Evolutionary conservation across 2,113 vertebrate species (phyloP).

Genomic region (Pelusios castaneus): DNA sequence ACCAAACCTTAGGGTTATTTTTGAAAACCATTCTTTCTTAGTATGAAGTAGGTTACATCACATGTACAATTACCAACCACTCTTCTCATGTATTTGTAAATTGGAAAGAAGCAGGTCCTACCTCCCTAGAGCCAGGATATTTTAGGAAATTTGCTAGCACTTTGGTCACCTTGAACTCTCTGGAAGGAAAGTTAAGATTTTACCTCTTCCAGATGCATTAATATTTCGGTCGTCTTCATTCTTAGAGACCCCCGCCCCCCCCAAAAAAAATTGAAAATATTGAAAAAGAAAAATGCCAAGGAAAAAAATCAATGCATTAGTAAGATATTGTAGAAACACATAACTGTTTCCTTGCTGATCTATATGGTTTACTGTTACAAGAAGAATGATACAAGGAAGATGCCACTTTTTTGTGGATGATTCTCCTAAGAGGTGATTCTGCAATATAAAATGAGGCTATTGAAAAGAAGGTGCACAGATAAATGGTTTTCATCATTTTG

Average conservation of each 20-base stretch:
- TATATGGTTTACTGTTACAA: not conserved
- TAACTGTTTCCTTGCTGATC: not conserved
- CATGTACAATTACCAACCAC: not conserved
- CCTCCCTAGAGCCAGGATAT: not conserved
- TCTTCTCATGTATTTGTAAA: not conserved
- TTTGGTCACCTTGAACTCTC: not conserved
- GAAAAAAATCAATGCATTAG: not conserved
- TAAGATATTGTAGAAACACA: not conserved
- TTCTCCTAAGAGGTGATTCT: not conserved
- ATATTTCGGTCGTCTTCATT: not conserved
- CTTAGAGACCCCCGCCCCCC: too few species aligned
- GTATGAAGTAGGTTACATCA: fast-evolving
- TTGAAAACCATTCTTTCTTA: not conserved
- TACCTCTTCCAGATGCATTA: not conserved
- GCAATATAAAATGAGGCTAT: not conserved
- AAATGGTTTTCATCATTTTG: constrained; percentile 12
- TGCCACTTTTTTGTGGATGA: not conserved
- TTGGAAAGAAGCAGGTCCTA: not conserved
- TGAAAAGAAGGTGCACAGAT: not conserved
- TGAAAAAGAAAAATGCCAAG: not conserved
- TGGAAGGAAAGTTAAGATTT: not conserved
- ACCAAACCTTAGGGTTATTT: not conserved
- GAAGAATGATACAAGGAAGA: not conserved
- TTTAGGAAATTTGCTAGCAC: not conserved
- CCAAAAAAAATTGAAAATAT: not conserved